phyloP scores from a whole-genome alignment of 2,888 invertebrate species.

The Scaptomyza reducta region DNA sequence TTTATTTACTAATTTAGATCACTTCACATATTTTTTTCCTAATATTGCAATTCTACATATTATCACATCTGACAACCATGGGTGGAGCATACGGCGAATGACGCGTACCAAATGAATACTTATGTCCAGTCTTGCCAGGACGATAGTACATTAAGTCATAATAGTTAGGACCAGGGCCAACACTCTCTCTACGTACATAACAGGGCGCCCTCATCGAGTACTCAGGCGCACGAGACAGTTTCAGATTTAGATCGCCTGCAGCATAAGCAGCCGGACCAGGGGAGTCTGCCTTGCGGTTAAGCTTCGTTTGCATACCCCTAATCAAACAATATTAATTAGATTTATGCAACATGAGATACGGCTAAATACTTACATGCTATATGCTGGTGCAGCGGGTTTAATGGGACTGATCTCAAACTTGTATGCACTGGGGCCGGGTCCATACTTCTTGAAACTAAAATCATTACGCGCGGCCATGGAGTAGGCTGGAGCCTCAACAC shows the following conservation, averaged over 20 bases:
- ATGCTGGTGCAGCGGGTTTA: constrained; percentile 73
- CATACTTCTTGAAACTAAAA: constrained; percentile 53
- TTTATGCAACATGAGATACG: not conserved
- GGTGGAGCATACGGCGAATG: constrained; percentile 81
- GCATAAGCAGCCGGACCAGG: constrained; percentile 83
- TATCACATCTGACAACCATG: constrained; percentile 83
- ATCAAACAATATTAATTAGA: not conserved
- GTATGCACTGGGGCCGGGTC: constrained; percentile 82
- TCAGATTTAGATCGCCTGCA: constrained; percentile 63
- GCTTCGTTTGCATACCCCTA: constrained; percentile 71
- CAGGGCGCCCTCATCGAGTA: constrained; percentile 72
- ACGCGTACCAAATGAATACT: constrained; percentile 81
- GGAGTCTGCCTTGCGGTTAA: constrained; percentile 55
- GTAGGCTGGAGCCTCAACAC: constrained; percentile 84
- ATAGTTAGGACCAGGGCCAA: constrained; percentile 78
- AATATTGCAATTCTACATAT: constrained; percentile 76
- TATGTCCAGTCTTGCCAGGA: constrained; percentile 74
- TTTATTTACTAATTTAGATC: constrained; percentile 4
- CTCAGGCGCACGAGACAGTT: constrained; percentile 67
- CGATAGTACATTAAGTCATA: constrained; percentile 79
- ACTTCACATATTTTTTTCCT: constrained; percentile 41
- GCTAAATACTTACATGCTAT: constrained; percentile 76
- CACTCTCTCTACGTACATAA: constrained; percentile 11
- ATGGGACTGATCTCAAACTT: constrained; percentile 62
- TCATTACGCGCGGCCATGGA: constrained; percentile 84